These are phyloP conservation scores for Octopus bimaculoides DNA, from an alignment of 1,140 invertebrate species.

Conservation along the genomic window DNA sequence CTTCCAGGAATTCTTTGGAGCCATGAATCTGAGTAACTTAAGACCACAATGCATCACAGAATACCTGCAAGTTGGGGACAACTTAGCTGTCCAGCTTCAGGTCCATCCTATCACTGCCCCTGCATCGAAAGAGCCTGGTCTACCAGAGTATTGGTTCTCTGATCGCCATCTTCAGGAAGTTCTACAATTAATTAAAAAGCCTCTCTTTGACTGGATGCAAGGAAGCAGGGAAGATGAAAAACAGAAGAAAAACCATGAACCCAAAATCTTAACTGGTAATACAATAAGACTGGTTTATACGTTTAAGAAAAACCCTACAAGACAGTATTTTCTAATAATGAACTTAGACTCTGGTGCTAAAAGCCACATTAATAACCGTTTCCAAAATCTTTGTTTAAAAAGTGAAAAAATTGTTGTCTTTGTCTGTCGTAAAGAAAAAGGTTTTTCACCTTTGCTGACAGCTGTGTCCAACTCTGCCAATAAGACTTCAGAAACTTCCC, in stretches of 20 bases:
- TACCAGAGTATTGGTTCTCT: background rate
- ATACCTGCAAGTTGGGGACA: background rate
- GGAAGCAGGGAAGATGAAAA: background rate
- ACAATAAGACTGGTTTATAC: background rate
- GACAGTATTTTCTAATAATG: background rate
- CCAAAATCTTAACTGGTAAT: background rate
- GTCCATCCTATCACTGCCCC: background rate
- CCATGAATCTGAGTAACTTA: no score
- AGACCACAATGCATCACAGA: background rate
- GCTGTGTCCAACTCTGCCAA: background rate
- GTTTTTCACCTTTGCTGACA: background rate
- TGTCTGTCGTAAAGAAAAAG: background rate
- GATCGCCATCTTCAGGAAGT: background rate
- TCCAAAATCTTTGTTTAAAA: background rate
- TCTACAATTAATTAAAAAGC: background rate
- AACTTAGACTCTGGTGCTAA: background rate
- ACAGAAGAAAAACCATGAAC: background rate
- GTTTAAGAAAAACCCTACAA: background rate
- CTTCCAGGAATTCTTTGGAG: no score
- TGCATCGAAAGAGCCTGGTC: background rate
- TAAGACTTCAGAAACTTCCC: background rate
- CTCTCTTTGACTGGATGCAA: background rate
- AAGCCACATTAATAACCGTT: background rate
- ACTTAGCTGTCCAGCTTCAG: background rate
- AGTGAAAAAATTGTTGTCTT: background rate